Base-by-base conservation (phyloP, 2,797 vertebrate genomes). In the Falco cherrug region DNA sequence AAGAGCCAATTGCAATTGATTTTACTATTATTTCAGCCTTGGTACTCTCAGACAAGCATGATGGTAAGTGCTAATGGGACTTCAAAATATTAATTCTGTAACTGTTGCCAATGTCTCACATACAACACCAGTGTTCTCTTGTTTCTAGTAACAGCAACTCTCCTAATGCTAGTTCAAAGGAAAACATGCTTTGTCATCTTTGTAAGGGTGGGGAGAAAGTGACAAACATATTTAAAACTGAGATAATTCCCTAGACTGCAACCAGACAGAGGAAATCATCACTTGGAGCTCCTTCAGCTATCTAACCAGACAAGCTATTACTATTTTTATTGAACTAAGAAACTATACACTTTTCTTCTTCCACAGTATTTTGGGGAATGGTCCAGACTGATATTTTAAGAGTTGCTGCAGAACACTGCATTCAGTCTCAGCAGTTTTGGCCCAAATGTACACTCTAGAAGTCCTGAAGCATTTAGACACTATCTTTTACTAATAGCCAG, bases 171-270 rank as follows among this genome's bases (percentile, higher is more conserved):
- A 75, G n/a, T 54, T 83, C 45, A 84, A 87, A 84, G 31, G n/a
- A 60, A 93, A 96, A 96, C 25, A 67, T 92, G 96, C 96, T 94
- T 95, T 89, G 95, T 97, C 95, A 97, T 96, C 77, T 91, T 87
- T 35, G 26, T 63, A 83, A 91, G 84, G 75, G 84, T 47, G 68
- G 71, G 79, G 75, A 85, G 57, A 94, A 92, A 69, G 81, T 10
- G 6, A 91, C 64, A 85, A 89, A 83, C 68, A 25, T 25, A 75
- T 92, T 92, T 80, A 28, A 89, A 92, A 67, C 26, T 31, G 28
- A 92, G 95, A 92, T 95, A 94, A 96, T 26, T 75, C 71, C 84
- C 45, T 16, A 33, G 71, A 92, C 48, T 9, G 28, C 43, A 74
- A 70, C 33, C 57, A 94, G 63, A 87, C 69, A 54, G n/a, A 88